Conservation (phyloP, 2,888 invertebrate genomes). For the Nudaria mundana region DNA sequence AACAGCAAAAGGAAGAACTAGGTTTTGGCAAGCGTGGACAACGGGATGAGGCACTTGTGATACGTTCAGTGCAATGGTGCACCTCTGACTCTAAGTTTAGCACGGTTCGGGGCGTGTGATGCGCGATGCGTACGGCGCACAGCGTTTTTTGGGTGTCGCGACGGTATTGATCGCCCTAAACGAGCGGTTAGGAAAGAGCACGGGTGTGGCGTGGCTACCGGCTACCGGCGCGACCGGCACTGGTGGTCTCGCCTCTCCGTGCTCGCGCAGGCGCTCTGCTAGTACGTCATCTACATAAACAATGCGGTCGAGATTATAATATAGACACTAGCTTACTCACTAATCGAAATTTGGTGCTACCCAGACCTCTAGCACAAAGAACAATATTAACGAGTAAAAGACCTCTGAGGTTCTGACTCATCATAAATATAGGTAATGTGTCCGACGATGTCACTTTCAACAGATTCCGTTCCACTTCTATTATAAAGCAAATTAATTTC, state of each 20-base stretch:
- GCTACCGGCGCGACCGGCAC: constrained; percentile 76
- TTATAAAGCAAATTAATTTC: neutral
- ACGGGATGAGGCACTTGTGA: constrained; percentile 38
- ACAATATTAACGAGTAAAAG: neutral
- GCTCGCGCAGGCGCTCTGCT: constrained; percentile 63
- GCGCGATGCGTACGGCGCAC: constrained; percentile 46
- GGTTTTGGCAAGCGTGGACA: constrained; percentile 22
- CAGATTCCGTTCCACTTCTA: neutral
- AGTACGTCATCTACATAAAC: constrained; percentile 36
- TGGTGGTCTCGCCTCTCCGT: constrained; percentile 47
- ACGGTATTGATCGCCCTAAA: constrained; percentile 41
- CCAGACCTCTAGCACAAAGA: constrained; percentile 5
- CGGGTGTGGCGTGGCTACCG: constrained; percentile 76
- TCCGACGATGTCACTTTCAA: neutral
- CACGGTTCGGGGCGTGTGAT: constrained; percentile 45
- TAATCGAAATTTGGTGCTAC: constrained; percentile 2
- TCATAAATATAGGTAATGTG: constrained; percentile 4
- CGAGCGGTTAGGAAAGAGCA: constrained; percentile 42
- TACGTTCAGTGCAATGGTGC: constrained; percentile 61
- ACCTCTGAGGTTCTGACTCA: constrained; percentile 2
- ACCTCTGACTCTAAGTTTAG: constrained; percentile 61
- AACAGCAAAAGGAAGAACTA: constrained; percentile 22
- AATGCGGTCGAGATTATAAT: constrained; percentile 24
- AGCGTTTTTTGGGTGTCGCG: constrained; percentile 38
- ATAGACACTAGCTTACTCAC: constrained; percentile 6